Base-by-base conservation (phyloP, 2,888 invertebrate species). In the Campopleginae sp. region DNA sequence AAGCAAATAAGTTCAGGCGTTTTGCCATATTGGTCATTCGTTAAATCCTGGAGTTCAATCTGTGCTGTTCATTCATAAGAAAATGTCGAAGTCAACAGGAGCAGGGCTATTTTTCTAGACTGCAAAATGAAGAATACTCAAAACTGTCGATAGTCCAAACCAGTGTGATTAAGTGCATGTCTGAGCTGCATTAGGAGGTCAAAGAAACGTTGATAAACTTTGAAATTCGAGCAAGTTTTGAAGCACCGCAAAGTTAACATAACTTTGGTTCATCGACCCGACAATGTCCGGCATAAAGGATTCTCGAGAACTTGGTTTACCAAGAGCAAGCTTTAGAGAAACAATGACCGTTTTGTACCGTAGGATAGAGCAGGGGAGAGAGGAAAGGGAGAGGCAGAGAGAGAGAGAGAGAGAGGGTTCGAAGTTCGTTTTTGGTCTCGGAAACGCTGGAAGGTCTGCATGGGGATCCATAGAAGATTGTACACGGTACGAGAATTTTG, bases 391-490 rank as follows among this genome's bases (percentile, higher is more conserved):
- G 27, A 23, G 7, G n/a, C n/a, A 0, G 31, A 7, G 31, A 7
- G 31, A 23, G 19, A 19, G 33, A 51, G 38, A 19, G 23, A 31
- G 48, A 31, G 72, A 27, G 2, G 17, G 17, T 23, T 8, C 33
- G 44, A 80, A 70, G 38, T 48, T 70, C 68, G 76, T 81, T 81
- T 81, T 81, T 63, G 81, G 81, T 42, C 70, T 76, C 51, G n/a
- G 76, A 4, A 66, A 77, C 66, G 58, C 61, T 27, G 2, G 72
- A 54, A 12, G 31, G 38, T 54, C 76, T 48, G 51, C 71, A 63
- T 33, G 70, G 38, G 42, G 61, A 58, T 44, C 48, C 8, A 48
- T 1, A 48, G 75, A 44, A 76, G 31, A 65, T 42, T 33, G 68
- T 33, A 48, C 23, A 48, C 48, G 70, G 63, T 68, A 51, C 76